Base-by-base conservation (phyloP, 2,797 vertebrate species). In the Percopsis omiscomaycus region DNA sequence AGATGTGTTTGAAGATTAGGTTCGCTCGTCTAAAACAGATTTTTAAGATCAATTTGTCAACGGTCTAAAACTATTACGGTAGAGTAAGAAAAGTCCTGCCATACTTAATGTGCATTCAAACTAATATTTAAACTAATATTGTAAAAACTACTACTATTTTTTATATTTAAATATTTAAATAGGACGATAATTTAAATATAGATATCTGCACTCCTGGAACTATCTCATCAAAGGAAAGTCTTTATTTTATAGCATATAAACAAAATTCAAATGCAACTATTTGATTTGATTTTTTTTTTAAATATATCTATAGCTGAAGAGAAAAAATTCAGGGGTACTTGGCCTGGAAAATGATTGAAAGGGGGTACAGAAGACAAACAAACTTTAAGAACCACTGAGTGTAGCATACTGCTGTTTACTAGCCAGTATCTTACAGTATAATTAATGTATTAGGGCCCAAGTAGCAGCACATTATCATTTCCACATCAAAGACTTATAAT, bases 31-130 rank as follows among this genome's bases (percentile, higher is more conserved):
- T 11, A n/a, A 46, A 56, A 46, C 32, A 37, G 5, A 57, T 45
- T 59, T 55, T 53, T 64, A 14, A 61, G 45, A 75, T 55, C 42
- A 67, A 46, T 3, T 56, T 12, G 3, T 61, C 10, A 65, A 63
- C 59, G 49, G 44, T 59, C 45, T 13, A 16, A 63, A 58, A 51
- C 5, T 30, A 15, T 56, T 48, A 48, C 47, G 11, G 47, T 48
- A 48, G 12, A 48, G 47, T 48, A 10, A 48, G 4, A 48, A 13
- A 48, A 6, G 12, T 48, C 4, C 12, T 13, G 12, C 47, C 13
- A n/a, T 3, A 48, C 5, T 13, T 48, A 13, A 13, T 48, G 47
- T 5, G n/a, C 47, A 13, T 5, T 45, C 11, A 48, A 13, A 48
- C 3, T 48, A 48, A 8, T 48, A 3, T 48, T 45, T 45, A 45